Conservation (phyloP, 2,888 invertebrate species). For the Napeogenes inachia region DNA sequence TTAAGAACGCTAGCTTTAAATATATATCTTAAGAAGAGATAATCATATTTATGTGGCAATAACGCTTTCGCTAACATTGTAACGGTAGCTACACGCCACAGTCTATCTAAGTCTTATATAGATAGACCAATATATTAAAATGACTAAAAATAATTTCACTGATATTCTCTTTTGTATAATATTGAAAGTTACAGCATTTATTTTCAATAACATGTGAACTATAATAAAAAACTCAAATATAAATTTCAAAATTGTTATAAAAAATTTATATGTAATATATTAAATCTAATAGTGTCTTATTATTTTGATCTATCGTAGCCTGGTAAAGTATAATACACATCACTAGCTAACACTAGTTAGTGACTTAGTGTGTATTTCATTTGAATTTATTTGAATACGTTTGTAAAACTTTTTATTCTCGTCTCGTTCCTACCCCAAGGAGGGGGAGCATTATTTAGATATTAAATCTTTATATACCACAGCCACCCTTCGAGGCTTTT, state of each 20-base stretch:
- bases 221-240: too few relatives aligned
- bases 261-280: too few relatives aligned
- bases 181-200: too few relatives aligned
- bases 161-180: too few relatives aligned
- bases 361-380: not conserved
- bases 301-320: constrained; percentile 8
- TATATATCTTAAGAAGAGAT: constrained; percentile 14
- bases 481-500: not conserved
- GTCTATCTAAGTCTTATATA: too few relatives aligned
- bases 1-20: constrained; percentile 27
- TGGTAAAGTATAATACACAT: not conserved
- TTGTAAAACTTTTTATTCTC: constrained; percentile 11
- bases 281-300: not conserved
- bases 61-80: too few relatives aligned
- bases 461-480: not conserved
- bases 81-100: too few relatives aligned
- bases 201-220: too few relatives aligned
- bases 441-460: constrained; percentile 23
- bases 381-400: constrained; percentile 1
- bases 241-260: too few relatives aligned
- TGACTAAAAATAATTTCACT: too few relatives aligned
- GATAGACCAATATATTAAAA: too few relatives aligned
- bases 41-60: too few relatives aligned
- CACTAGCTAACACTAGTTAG: not conserved
- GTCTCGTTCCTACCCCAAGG: constrained; percentile 13